phyloP scores from a whole-genome alignment of 2,888 invertebrate species.

The Lithophane ornitopus region DNA sequence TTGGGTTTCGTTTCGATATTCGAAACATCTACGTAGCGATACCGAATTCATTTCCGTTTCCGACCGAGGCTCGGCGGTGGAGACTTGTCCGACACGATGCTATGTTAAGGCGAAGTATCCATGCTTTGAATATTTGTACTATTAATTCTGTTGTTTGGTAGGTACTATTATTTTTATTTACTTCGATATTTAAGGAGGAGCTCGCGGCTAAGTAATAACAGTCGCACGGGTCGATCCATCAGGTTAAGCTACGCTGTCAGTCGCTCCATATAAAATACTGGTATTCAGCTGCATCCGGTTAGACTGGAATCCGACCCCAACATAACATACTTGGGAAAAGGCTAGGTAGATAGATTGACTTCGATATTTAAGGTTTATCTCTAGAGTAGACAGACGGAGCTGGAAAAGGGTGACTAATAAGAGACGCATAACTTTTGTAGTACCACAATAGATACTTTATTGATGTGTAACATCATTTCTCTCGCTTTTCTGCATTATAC shows the following conservation, averaged over 20 bases:
- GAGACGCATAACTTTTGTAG: neutral
- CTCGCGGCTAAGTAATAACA: no score
- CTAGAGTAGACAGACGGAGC: no score
- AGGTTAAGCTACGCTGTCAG: no score
- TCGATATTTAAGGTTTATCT: neutral
- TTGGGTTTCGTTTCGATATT: constrained; percentile 54
- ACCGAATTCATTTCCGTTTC: constrained; percentile 69
- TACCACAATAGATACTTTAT: neutral
- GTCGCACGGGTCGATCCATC: no score
- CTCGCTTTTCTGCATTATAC: no score
- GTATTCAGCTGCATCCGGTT: no score
- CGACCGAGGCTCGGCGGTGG: constrained; percentile 33
- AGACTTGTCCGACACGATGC: constrained; percentile 34
- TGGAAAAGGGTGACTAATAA: no score
- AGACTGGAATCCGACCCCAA: no score
- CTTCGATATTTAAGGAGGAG: neutral
- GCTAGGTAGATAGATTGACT: no score
- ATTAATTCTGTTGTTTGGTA: neutral
- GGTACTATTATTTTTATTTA: neutral
- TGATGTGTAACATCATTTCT: no score
- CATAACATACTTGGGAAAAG: no score
- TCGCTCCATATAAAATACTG: no score
- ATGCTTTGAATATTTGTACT: constrained; percentile 11
- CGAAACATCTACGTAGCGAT: constrained; percentile 59
- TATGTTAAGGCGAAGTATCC: constrained; percentile 29